phyloP scores from a whole-genome alignment of 2,113 vertebrate species.

The Thalassarche chlororhynchos region DNA sequence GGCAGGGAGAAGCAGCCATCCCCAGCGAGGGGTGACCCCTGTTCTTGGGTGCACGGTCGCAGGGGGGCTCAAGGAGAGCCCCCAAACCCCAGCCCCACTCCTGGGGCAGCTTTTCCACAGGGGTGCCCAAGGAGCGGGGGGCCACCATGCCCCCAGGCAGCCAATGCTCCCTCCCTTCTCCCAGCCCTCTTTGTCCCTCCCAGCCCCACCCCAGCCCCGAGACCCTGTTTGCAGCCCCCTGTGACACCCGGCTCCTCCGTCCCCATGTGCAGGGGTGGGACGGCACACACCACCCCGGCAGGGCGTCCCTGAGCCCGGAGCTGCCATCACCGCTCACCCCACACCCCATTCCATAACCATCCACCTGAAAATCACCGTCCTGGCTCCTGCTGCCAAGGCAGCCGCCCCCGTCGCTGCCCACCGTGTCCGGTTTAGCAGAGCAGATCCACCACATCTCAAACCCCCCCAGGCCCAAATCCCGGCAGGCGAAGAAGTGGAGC shows the following conservation, averaged over 20 bases:
- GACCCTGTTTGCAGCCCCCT: background rate
- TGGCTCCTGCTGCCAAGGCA: background rate
- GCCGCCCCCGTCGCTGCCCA: background rate
- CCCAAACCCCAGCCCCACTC: background rate
- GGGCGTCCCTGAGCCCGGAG: background rate
- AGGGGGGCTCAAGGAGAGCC: background rate
- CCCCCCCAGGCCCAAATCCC: background rate
- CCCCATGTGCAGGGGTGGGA: background rate
- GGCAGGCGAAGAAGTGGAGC: background rate
- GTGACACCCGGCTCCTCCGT: background rate
- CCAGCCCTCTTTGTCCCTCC: background rate
- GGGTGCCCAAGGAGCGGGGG: background rate
- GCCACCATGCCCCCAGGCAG: background rate
- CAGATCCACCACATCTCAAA: background rate
- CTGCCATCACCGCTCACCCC: background rate
- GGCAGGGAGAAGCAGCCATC: background rate
- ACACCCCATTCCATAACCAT: background rate
- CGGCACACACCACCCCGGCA: rapidly evolving
- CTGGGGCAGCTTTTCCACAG: rapidly evolving
- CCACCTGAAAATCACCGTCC: background rate
- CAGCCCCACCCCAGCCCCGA: background rate
- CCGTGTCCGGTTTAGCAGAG: background rate
- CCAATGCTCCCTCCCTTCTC: rapidly evolving
- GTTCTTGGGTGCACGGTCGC: rapidly evolving
- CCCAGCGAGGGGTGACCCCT: background rate